These are phyloP conservation scores for Agrochola circellaris DNA, from an alignment of 2,888 invertebrate species.

Conservation along the genomic window DNA sequence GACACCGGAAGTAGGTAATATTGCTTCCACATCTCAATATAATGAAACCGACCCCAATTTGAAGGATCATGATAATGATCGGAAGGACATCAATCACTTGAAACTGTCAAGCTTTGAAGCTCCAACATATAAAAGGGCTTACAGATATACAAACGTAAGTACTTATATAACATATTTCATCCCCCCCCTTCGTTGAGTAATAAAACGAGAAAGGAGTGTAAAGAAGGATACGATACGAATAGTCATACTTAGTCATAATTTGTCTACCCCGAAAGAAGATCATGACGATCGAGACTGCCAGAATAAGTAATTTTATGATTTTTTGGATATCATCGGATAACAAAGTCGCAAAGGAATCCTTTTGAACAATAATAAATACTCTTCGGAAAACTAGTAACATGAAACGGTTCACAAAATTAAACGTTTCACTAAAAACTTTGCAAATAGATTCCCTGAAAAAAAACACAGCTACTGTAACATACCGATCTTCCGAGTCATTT, in stretches of 20 bases:
- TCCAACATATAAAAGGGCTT: slow-evolving; percentile 42
- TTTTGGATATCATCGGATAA: background rate
- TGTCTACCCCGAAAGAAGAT: background rate
- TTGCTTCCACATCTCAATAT: slow-evolving; percentile 12
- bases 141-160: background rate
- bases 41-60: slow-evolving; percentile 39
- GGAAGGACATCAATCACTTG: slow-evolving; percentile 55
- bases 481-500: slow-evolving; percentile 41
- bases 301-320: background rate
- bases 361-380: background rate
- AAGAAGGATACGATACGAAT: background rate
- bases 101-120: slow-evolving; percentile 34
- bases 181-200: background rate
- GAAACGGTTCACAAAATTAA: slow-evolving; percentile 27
- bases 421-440: slow-evolving; percentile 27
- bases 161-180: background rate
- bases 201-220: background rate
- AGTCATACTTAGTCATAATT: background rate
- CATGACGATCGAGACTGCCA: background rate
- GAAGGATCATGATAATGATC: slow-evolving; percentile 32
- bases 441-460: slow-evolving; percentile 13
- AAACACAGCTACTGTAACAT: slow-evolving; percentile 1
- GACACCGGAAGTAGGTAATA: slow-evolving; percentile 15
- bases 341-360: too few species aligned
- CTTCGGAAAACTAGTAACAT: background rate